phyloP scores from a whole-genome alignment of 1,140 invertebrate genomes.

The Homarus americanus region DNA sequence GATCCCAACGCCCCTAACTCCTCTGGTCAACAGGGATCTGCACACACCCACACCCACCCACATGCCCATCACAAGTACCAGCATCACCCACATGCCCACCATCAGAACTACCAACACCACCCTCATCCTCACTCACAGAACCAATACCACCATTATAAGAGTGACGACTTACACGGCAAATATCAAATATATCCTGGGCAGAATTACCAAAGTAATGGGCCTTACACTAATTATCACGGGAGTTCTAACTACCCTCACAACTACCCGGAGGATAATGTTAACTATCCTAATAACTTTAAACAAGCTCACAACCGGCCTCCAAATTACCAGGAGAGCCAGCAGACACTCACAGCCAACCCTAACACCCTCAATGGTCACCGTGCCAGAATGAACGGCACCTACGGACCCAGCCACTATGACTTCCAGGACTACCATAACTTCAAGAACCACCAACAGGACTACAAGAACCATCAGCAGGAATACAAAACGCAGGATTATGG shows the following conservation, averaged over 20 bases:
- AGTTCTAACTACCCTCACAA: slow-evolving; percentile 2
- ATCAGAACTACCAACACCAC: slow-evolving; percentile 61
- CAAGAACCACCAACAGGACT: slow-evolving; percentile 67
- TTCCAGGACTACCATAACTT: slow-evolving; percentile 69
- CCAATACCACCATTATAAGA: slow-evolving; percentile 65
- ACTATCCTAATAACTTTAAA: slow-evolving; percentile 59
- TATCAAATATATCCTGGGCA: slow-evolving; percentile 9
- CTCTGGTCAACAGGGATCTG: slow-evolving; percentile 42
- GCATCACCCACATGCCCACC: slow-evolving; percentile 35
- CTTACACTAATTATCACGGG: slow-evolving; percentile 41
- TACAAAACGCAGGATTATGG: slow-evolving; percentile 51
- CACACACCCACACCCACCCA: slow-evolving; percentile 38
- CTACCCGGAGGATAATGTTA: slow-evolving; percentile 47
- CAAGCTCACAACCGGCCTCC: slow-evolving; percentile 4
- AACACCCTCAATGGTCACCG: slow-evolving; percentile 49
- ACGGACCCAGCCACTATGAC: slow-evolving; percentile 49
- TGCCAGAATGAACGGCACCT: slow-evolving; percentile 26
- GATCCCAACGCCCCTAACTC: slow-evolving; percentile 50
- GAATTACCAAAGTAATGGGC: slow-evolving; percentile 60
- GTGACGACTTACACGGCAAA: slow-evolving; percentile 58
- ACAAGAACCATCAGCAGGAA: slow-evolving; percentile 45
- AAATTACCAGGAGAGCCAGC: slow-evolving; percentile 51
- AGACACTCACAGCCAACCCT: neutral
- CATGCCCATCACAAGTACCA: slow-evolving; percentile 43
- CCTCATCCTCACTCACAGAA: slow-evolving; percentile 63